These are phyloP conservation scores for Pilophorus perplexus DNA, from an alignment of 2,888 invertebrate genomes.

Conservation along the genomic window DNA sequence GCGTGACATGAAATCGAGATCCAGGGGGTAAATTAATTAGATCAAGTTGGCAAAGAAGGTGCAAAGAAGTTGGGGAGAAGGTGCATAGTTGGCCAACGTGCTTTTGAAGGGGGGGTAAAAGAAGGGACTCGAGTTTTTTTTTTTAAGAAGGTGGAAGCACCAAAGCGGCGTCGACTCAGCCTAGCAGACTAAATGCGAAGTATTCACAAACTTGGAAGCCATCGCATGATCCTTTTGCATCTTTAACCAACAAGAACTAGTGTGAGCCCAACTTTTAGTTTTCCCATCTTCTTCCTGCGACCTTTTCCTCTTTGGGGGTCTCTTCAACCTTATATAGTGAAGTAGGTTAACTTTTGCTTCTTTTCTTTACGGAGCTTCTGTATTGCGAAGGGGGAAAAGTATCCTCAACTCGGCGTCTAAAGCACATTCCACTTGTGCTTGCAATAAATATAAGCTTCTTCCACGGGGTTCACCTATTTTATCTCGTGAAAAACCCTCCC, in stretches of 20 bases:
- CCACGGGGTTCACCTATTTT: constrained; percentile 11
- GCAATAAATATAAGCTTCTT: constrained; percentile 13
- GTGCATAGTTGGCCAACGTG: no score
- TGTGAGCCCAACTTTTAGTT: not conserved
- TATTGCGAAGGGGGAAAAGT: not conserved
- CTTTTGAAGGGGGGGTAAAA: no score
- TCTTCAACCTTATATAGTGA: constrained; percentile 3
- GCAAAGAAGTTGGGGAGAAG: not conserved
- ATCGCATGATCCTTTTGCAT: no score
- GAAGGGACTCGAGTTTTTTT: no score
- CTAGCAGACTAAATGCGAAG: no score
- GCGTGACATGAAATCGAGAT: constrained; percentile 32
- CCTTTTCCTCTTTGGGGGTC: not conserved
- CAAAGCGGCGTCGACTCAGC: no score
- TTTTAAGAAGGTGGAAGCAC: no score
- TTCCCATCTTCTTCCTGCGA: constrained; percentile 5
- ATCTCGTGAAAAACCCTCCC: constrained; percentile 1
- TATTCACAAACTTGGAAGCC: no score
- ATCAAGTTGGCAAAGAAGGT: not conserved
- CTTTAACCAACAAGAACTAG: not conserved
- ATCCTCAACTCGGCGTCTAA: not conserved
- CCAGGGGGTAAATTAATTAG: constrained; percentile 32
- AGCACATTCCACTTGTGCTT: constrained; percentile 7
- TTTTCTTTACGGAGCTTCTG: not conserved
- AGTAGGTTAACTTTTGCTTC: not conserved